Evolutionary conservation across 1,140 invertebrate genomes (phyloP).

Genomic region (Drosophila pseudoobscura): DNA sequence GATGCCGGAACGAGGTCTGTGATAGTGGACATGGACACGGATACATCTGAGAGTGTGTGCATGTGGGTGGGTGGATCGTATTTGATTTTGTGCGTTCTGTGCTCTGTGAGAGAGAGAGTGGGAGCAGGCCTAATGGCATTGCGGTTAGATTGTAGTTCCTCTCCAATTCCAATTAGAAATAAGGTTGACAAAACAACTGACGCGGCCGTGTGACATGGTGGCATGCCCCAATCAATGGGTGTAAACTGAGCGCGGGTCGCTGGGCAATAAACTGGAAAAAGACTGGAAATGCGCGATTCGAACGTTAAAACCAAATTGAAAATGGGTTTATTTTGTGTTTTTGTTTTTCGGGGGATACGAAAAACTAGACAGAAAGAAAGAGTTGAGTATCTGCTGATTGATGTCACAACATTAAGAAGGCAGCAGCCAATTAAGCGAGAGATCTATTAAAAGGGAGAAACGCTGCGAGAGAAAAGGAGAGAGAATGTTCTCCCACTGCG

Average conservation of each 20-base stretch:
- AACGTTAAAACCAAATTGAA: conserved; percentile 45
- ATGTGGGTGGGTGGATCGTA: conserved; percentile 10
- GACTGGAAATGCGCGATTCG: conserved; percentile 41
- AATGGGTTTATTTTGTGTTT: neutral
- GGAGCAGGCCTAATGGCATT: conserved; percentile 60
- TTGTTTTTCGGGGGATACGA: neutral
- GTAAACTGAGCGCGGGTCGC: neutral
- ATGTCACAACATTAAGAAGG: conserved; percentile 74
- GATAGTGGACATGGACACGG: conserved; percentile 13
- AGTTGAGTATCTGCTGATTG: conserved; percentile 71
- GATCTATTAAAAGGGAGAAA: conserved; percentile 55
- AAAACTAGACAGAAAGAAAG: conserved; percentile 24
- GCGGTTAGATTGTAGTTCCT: conserved; percentile 46
- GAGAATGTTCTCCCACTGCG: conserved; percentile 47
- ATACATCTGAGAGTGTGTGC: neutral
- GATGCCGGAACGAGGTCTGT: conserved; percentile 36
- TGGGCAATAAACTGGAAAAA: conserved; percentile 31
- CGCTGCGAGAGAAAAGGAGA: conserved; percentile 1
- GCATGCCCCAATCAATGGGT: conserved; percentile 24
- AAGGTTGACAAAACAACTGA: conserved; percentile 40
- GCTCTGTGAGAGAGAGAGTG: conserved; percentile 7
- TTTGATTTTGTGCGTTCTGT: conserved; percentile 46
- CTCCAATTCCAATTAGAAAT: conserved; percentile 61
- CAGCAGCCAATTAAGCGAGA: conserved; percentile 75
- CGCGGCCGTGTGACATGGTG: conserved; percentile 3